Evolutionary conservation across 1,140 invertebrate genomes (phyloP).

Genomic region (Monomorium pharaonis): DNA sequence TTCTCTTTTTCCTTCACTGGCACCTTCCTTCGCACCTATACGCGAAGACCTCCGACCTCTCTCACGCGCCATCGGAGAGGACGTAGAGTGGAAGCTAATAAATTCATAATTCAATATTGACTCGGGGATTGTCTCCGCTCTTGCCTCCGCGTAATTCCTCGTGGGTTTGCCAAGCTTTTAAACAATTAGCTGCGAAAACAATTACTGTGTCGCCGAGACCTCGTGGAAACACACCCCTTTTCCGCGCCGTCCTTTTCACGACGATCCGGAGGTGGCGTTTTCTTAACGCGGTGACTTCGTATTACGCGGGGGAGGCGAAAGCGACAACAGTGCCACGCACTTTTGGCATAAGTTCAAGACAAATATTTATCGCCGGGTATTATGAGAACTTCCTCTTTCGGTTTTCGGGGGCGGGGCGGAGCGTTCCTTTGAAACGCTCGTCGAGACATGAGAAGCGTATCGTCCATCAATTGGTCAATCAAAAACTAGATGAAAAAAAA

Average conservation of each 20-base stretch:
- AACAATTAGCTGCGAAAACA: slow-evolving; percentile 82
- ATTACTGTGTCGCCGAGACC: slow-evolving; percentile 69
- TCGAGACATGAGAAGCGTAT: slow-evolving; percentile 7
- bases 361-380: slow-evolving; percentile 78
- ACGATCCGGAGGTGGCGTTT: slow-evolving; percentile 53
- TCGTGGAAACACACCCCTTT: slow-evolving; percentile 55
- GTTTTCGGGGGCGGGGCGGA: slow-evolving; percentile 50
- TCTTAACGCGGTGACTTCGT: slow-evolving; percentile 69
- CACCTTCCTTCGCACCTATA: slow-evolving; percentile 29
- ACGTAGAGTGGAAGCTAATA: slow-evolving; percentile 73
- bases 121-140: slow-evolving; percentile 76
- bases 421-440: neutral
- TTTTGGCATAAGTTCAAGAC: slow-evolving; percentile 72
- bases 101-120: slow-evolving; percentile 84
- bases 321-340: slow-evolving; percentile 61
- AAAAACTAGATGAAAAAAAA: slow-evolving; percentile 7
- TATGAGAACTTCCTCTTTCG: slow-evolving; percentile 69
- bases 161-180: slow-evolving; percentile 80
- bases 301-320: neutral
- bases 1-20: slow-evolving; percentile 20
- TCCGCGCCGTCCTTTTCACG: slow-evolving; percentile 60
- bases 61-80: slow-evolving; percentile 56
- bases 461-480: slow-evolving; percentile 55
- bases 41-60: slow-evolving; percentile 57
- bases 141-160: slow-evolving; percentile 71